These are phyloP conservation scores for Spodoptera frugiperda DNA, from an alignment of 1,140 invertebrate genomes.

Conservation along the genomic window DNA sequence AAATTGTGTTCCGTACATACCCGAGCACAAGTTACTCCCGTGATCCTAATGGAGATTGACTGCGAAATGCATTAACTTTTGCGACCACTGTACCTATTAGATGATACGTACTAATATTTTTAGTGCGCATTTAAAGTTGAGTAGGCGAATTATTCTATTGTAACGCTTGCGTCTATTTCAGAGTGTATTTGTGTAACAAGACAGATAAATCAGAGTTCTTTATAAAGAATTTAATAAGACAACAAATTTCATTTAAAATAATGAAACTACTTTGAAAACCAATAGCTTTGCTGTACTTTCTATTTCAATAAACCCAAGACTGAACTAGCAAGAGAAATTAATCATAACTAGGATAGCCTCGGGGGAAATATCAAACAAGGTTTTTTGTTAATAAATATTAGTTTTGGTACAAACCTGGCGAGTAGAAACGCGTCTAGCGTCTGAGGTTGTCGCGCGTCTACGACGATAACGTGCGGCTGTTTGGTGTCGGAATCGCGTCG, in stretches of 20 bases:
- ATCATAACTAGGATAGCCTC: not conserved
- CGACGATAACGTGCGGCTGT: constrained; percentile 73
- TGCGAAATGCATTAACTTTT: not conserved
- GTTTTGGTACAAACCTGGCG: constrained; percentile 66
- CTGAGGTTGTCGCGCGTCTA: constrained; percentile 77
- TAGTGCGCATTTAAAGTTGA: too few relatives aligned
- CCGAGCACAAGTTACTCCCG: constrained; percentile 10
- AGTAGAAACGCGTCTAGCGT: constrained; percentile 70
- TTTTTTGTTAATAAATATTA: not conserved
- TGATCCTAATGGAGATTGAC: constrained; percentile 20
- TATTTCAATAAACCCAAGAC: too few relatives aligned
- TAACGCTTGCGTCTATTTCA: too few relatives aligned
- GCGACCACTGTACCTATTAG: not conserved
- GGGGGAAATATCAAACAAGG: not conserved
- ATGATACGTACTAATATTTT: too few relatives aligned
- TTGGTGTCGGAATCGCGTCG: constrained; percentile 72
- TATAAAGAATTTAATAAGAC: not conserved
- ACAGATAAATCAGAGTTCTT: too few relatives aligned
- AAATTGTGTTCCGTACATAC: constrained; percentile 20
- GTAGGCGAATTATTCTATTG: too few relatives aligned
- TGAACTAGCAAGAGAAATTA: not conserved
- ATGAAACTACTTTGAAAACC: too few relatives aligned
- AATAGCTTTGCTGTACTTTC: too few relatives aligned
- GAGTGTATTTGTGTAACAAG: too few relatives aligned
- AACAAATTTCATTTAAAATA: too few relatives aligned